Conservation (phyloP, 2,113 vertebrate species). For the Phocoena sinus region DNA sequence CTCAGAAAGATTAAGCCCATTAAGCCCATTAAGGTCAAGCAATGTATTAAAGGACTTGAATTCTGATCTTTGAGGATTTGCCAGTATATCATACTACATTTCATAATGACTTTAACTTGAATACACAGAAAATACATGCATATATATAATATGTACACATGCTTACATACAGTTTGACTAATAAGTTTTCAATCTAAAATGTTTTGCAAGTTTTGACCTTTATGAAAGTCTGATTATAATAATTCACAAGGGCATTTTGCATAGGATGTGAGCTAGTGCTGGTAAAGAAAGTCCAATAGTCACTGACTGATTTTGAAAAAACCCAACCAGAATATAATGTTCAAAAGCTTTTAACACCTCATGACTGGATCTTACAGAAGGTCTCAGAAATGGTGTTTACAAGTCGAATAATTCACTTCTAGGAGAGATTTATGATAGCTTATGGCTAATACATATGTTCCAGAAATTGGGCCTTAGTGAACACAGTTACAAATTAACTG, state of each 20-base stretch:
- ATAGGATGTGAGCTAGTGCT: background rate
- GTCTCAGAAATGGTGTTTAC: constrained; percentile 40
- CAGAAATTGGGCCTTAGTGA: constrained; percentile 9
- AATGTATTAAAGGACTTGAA: background rate
- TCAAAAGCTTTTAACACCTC: constrained; percentile 24
- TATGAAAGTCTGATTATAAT: background rate
- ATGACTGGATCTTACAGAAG: background rate
- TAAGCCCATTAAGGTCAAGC: background rate
- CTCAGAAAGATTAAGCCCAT: background rate
- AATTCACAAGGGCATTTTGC: background rate
- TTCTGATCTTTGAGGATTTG: background rate
- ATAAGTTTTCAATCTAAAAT: background rate
- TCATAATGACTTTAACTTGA: background rate
- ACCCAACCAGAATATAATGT: background rate
- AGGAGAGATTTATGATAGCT: constrained; percentile 25
- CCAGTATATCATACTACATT: background rate
- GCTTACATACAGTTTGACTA: background rate
- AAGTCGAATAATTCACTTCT: background rate
- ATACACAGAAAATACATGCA: background rate
- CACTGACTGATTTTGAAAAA: constrained; percentile 21
- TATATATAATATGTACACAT: background rate
- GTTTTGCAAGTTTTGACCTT: background rate
- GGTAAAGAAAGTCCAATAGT: background rate
- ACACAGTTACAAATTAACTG: constrained; percentile 20
- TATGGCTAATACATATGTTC: constrained; percentile 20